A percentile compares a stretch with the other conserved stretches of the same genome.
phyloP scores from a whole-genome alignment of 2,113 vertebrate genomes.

The Sebastes schlegelii region DNA sequence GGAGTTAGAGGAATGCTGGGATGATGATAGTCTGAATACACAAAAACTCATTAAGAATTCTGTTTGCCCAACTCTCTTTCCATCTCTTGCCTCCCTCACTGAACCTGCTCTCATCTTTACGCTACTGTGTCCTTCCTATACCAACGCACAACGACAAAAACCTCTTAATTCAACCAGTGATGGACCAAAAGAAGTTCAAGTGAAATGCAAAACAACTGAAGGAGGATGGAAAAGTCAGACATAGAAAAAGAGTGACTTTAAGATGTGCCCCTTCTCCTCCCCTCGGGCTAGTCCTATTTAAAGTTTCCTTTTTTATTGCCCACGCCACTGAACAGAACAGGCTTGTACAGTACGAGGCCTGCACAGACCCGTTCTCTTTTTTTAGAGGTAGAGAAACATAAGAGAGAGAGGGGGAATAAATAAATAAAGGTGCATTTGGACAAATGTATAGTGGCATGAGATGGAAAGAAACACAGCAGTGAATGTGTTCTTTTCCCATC shows the following conservation, averaged over 20 bases:
- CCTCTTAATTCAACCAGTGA: background rate
- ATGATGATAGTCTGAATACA: conserved; percentile 44
- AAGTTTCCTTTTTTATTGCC: conserved; percentile 62
- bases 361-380: conserved; percentile 63
- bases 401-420: conserved; percentile 46
- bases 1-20: conserved; percentile 53
- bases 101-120: conserved; percentile 22
- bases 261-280: conserved; percentile 33
- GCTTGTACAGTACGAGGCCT: conserved; percentile 66
- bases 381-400: conserved; percentile 48
- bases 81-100: background rate
- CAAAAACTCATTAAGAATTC: conserved; percentile 50
- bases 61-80: background rate
- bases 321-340: conserved; percentile 52
- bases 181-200: conserved; percentile 26
- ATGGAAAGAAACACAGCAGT: conserved; percentile 79
- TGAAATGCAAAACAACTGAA: conserved; percentile 34
- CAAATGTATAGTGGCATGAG: conserved; percentile 65
- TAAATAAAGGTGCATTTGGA: conserved; percentile 72
- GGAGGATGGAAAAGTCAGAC: background rate
- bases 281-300: conserved; percentile 64
- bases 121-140: conserved; percentile 22
- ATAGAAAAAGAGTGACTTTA: conserved; percentile 31
- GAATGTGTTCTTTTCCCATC: conserved; percentile 71
- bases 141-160: conserved; percentile 8